Evolutionary conservation across 2,113 vertebrate genomes (phyloP).

Genomic region (Rhagologus leucostigma): DNA sequence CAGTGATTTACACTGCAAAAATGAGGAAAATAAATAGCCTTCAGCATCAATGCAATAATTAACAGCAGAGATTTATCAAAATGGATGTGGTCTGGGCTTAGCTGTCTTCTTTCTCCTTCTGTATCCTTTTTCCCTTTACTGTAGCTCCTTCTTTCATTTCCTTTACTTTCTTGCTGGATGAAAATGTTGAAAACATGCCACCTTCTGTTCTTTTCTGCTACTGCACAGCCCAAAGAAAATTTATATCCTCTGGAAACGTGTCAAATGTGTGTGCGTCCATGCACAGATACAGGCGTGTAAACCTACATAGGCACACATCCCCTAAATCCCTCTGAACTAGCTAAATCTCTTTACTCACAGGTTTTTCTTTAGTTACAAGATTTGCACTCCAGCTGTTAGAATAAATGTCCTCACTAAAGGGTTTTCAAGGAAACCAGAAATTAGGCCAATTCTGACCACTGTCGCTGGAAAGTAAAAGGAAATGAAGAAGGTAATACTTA

Average conservation of each 20-base stretch:
- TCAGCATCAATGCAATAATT: background rate
- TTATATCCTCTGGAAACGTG: background rate
- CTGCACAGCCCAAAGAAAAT: background rate
- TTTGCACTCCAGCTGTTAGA: background rate
- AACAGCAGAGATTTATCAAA: background rate
- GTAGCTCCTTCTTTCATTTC: background rate
- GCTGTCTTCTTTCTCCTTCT: background rate
- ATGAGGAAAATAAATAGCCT: background rate
- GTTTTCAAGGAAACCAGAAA: background rate
- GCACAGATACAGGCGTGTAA: background rate
- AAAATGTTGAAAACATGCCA: background rate
- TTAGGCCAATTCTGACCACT: background rate
- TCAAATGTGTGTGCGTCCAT: rapidly evolving
- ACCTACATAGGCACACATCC: rapidly evolving
- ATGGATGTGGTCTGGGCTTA: background rate
- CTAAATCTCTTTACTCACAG: background rate
- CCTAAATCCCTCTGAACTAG: background rate
- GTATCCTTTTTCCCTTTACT: background rate
- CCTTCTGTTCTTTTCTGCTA: background rate
- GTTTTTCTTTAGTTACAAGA: background rate
- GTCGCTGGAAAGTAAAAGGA: rapidly evolving
- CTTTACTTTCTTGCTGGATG: background rate
- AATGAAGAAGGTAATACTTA: background rate
- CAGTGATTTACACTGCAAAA: background rate
- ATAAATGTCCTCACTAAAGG: background rate